Conservation (phyloP, 2,113 vertebrate species). For the Eonycteris spelaea region DNA sequence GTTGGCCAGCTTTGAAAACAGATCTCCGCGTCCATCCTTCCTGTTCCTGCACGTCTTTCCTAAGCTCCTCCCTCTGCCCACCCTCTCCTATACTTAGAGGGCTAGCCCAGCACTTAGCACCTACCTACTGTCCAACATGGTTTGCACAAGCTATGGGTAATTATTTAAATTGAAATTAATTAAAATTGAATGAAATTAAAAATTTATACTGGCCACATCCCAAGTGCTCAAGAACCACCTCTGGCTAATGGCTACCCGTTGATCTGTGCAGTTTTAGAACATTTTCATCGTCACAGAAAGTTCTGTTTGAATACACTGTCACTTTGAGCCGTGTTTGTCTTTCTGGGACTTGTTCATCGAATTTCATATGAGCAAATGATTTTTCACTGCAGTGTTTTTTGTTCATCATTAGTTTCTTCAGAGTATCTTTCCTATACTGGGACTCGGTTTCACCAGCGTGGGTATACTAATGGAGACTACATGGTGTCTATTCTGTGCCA, state of each 20-base stretch:
- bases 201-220: neutral
- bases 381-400: neutral
- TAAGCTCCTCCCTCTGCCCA: neutral
- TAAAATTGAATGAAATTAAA: neutral
- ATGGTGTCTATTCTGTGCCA: neutral
- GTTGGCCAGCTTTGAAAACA: neutral
- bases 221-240: neutral
- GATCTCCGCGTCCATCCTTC: neutral
- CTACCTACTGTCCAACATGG: neutral
- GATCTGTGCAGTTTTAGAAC: neutral
- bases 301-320: neutral
- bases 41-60: neutral
- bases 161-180: neutral
- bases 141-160: neutral
- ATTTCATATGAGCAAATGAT: neutral
- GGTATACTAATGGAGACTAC: neutral
- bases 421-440: neutral
- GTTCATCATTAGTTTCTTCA: neutral
- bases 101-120: neutral
- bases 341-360: neutral
- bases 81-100: neutral
- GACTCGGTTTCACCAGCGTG: neutral
- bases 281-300: neutral
- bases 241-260: neutral
- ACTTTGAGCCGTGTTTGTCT: neutral